These are phyloP conservation scores for Neoascia interrupta DNA, from an alignment of 2,888 invertebrate species.

Conservation along the genomic window DNA sequence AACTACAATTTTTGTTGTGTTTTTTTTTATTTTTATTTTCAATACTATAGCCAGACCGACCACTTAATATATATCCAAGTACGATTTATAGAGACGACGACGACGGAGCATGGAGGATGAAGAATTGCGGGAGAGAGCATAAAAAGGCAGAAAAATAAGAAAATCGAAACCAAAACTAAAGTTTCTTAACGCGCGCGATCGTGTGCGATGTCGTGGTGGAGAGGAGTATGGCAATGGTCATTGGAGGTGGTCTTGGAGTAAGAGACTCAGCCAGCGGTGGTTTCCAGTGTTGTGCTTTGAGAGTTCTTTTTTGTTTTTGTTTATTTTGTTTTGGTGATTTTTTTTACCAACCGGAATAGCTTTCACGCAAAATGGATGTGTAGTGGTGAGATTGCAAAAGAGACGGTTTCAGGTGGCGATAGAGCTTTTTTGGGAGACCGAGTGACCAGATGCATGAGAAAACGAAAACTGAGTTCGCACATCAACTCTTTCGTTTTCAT, in stretches of 20 bases:
- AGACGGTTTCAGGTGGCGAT: neutral
- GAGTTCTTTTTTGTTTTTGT: conserved; percentile 19
- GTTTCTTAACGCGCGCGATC: conserved; percentile 23
- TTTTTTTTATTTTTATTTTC: too few relatives aligned
- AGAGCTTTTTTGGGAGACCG: conserved; percentile 18
- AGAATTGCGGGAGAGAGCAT: conserved; percentile 53
- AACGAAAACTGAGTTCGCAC: neutral
- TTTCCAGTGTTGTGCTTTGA: conserved; percentile 41
- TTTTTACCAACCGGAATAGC: conserved; percentile 18
- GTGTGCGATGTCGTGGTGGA: conserved; percentile 19
- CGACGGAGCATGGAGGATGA: too few relatives aligned
- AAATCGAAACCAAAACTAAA: conserved; percentile 34
- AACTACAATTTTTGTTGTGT: conserved; percentile 28
- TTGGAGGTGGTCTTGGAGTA: conserved; percentile 22
- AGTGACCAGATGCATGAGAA: conserved; percentile 29
- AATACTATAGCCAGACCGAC: too few relatives aligned
- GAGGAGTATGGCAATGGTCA: too few relatives aligned
- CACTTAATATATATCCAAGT: conserved; percentile 66
- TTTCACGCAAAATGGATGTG: too few relatives aligned
- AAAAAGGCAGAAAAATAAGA: conserved; percentile 37
- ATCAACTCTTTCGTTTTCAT: conserved; percentile 28
- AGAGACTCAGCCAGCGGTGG: conserved; percentile 28
- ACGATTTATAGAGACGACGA: conserved; percentile 54
- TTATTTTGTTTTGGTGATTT: conserved; percentile 14
- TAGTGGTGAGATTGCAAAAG: conserved; percentile 3